Base-by-base conservation (phyloP, 2,113 vertebrate species). In the Chaetura pelagica region DNA sequence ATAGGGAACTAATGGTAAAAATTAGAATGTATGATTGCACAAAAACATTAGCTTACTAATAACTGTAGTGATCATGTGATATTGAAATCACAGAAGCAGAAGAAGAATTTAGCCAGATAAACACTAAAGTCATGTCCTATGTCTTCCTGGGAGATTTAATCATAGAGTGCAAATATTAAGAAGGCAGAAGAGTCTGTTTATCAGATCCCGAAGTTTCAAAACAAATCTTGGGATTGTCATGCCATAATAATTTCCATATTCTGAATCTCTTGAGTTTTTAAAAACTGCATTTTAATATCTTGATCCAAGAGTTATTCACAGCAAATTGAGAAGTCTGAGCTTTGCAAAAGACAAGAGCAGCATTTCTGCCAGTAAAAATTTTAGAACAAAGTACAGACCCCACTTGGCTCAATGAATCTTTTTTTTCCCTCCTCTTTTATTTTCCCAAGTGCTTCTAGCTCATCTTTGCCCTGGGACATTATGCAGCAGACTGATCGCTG, bases 361-460 rank as follows among this genome's bases (percentile, higher is more conserved):
- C 69, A 71, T 72, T 90, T 93, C 52, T 93, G 93, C 87, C 94
- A 97, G 85, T 77, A 92, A 94, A 95, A 96, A 92, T 44, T 78
- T 3, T 81, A 90, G 75, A 93, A 89, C 90, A 79, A 94, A 82
- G 64, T 86, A 81, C 90, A 93, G 92, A 92, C 72, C 68, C 85
- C 76, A 78, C 59, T 81, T 92, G 90, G 85, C 64, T 92, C 18
- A 5, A 66, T 52, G 68, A 2, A 1, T 69, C 52, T 46, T 20
- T 54, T 4, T 46, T 20, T 49, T 3, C 6, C 8, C 5, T 11
- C 9, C 20, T 3, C 2, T 48, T 48, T 48, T 48, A 21, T 48
- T 48, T 48, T 20, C 71, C 62, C 18, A 93, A 87, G 55, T 32
- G 27, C 38, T 90, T 38, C 78, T 94, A 92, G 72, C 87, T 93